Base-by-base conservation (phyloP, 2,113 vertebrate species). In the Laticauda colubrina region DNA sequence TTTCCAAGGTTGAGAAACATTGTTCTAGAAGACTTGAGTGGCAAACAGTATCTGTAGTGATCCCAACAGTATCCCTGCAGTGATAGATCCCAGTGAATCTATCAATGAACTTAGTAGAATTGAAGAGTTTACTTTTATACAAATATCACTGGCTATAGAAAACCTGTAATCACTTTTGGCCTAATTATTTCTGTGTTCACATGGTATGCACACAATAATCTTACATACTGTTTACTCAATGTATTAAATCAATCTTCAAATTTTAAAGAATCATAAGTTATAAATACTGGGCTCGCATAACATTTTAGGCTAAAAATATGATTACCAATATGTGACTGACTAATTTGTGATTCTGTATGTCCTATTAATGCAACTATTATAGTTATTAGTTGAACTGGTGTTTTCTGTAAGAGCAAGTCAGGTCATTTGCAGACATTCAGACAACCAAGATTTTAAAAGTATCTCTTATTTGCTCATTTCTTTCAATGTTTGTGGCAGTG, bases 401-500 rank as follows among this genome's bases (percentile, higher is more conserved):
- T 81, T 81, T 81, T 34, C 34, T 81, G 18, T 81, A 39, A 81
- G 34, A 81, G 34, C 69, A 81, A 21, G 7, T 81, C 2, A 3
- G 18, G 69, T 21, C 69, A 81, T 21, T 94, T 95, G 94, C 96
- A 96, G 95, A 96, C 92, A 69, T 0, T 0, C 11, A 85, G 69
- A 87, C 34, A 81, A 81, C 34, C 69, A 81, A 81, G 69, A 39
- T 39, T 81, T 81, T 94, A 91, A 88, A 88, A 93, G 91, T 95
- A 64, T 21, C 5, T 86, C 92, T 93, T n/a, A 93, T 96, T 96
- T 97, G 94, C 95, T 95, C 94, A 64, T 55, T 93, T 93, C 88
- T 93, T 96, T 96, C 95, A 0, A 90, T 95, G 94, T 95, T 96
- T 96, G 87, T 92, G 94, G 53, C 12, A 93, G 89, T 93, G 95